Evolutionary conservation across 2,113 vertebrate species (phyloP).

Genomic region (Trichomycterus rosablanca): DNA sequence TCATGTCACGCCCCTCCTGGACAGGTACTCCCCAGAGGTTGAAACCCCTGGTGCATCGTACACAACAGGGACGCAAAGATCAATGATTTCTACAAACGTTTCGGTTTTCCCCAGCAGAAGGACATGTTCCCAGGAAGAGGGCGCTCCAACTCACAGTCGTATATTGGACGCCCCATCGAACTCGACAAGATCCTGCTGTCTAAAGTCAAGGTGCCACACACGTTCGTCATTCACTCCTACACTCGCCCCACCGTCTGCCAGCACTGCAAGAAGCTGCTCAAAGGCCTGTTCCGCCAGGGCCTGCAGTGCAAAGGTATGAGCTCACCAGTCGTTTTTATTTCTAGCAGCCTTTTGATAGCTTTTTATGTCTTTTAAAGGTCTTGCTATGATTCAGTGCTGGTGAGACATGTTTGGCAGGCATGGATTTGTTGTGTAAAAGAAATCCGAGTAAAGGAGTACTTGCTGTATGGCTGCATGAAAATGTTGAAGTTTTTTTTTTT

Average conservation of each 20-base stretch:
- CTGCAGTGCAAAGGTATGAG: conserved; percentile 81
- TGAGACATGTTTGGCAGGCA: not conserved
- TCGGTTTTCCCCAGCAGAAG: conserved; percentile 73
- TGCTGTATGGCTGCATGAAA: too few species aligned
- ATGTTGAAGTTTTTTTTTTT: too few species aligned
- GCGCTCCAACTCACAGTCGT: conserved; percentile 88
- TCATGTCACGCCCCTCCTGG: too few species aligned
- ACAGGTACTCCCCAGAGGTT: too few species aligned
- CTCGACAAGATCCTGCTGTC: conserved; percentile 91
- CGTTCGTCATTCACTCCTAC: conserved; percentile 95
- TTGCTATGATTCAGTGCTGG: not conserved
- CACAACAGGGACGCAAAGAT: too few species aligned
- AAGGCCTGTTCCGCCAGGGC: conserved; percentile 82
- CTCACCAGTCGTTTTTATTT: not conserved
- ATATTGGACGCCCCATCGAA: conserved; percentile 88
- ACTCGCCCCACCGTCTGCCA: conserved; percentile 93
- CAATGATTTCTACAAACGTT: too few species aligned
- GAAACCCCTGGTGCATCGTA: too few species aligned
- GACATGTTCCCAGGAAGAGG: conserved; percentile 82
- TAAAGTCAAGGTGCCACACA: conserved; percentile 97
- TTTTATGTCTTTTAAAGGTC: conserved; percentile 14
- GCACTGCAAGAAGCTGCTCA: conserved; percentile 94
- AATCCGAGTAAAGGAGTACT: too few species aligned
- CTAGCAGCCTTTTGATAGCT: not conserved
- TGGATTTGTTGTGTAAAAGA: too few species aligned